Evolutionary conservation across 2,797 vertebrate species (phyloP).

Genomic region (Arnoldichthys spilopterus): DNA sequence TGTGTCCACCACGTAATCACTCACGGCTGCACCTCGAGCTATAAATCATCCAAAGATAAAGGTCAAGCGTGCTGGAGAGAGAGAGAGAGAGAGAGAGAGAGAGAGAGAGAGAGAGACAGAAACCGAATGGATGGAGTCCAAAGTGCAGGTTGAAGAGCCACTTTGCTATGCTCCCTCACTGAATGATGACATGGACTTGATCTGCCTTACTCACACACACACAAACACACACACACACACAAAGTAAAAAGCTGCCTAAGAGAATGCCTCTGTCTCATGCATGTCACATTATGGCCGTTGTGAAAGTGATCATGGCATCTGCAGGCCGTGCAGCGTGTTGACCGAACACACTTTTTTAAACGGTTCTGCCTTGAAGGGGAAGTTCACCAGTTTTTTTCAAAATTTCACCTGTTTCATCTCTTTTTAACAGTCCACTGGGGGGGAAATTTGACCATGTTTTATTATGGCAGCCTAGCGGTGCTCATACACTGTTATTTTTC

Average conservation of each 20-base stretch:
- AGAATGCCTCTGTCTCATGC: conserved; percentile 12
- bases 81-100: background rate
- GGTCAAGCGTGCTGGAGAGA: background rate
- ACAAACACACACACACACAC: conserved; percentile 10
- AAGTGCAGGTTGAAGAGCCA: conserved; percentile 28
- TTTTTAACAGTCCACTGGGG: background rate
- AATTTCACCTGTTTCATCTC: no score
- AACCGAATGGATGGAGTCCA: background rate
- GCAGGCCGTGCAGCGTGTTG: conserved; percentile 19
- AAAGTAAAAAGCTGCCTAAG: conserved; percentile 3
- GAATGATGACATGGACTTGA: conserved; percentile 17
- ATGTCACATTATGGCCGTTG: conserved; percentile 16
- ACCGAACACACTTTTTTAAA: background rate
- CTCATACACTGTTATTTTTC: no score
- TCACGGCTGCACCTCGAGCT: conserved; percentile 37
- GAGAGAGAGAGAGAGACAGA: no score
- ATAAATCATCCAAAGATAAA: conserved; percentile 49
- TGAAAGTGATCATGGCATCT: conserved; percentile 11
- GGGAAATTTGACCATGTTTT: no score
- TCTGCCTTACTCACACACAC: conserved; percentile 31
- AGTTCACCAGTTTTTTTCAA: background rate
- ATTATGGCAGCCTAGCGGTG: no score
- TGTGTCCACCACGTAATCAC: background rate
- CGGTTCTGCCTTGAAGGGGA: background rate
- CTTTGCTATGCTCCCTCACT: conserved; percentile 15